Evolutionary conservation across 2,797 vertebrate species (phyloP).

Genomic region (Paratrypauchen microcephalus): DNA sequence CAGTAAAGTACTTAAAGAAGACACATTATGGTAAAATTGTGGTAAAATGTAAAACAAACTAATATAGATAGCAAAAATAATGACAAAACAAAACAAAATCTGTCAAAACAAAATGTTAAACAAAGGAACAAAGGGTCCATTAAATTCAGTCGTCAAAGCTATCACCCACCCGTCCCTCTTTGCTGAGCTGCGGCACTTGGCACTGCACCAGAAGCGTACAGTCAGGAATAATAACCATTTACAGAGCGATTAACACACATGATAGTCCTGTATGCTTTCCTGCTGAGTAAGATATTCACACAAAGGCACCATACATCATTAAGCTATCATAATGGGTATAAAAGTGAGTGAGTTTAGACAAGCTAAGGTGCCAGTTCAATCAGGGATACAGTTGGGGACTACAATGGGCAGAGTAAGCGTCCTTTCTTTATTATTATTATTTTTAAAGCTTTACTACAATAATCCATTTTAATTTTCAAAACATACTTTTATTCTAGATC

Average conservation of each 20-base stretch:
- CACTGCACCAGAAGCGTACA: constrained; percentile 62
- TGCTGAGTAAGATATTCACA: constrained; percentile 73
- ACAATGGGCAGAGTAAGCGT: constrained; percentile 70
- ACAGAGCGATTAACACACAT: constrained; percentile 67
- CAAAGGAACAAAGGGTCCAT: background rate
- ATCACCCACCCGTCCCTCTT: constrained; percentile 45
- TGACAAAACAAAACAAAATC: background rate
- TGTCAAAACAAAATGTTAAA: background rate
- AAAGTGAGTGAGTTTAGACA: constrained; percentile 49
- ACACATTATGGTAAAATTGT: no score
- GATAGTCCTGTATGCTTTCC: constrained; percentile 45
- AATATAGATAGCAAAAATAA: no score
- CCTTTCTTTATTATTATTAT: background rate
- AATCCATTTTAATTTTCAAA: background rate
- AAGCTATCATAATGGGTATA: constrained; percentile 64
- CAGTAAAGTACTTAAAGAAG: no score
- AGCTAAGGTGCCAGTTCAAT: constrained; percentile 39
- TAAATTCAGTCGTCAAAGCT: constrained; percentile 18
- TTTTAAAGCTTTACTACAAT: background rate
- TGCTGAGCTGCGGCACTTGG: constrained; percentile 46
- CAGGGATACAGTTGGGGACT: constrained; percentile 33
- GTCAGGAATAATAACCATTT: constrained; percentile 70
- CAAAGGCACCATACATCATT: constrained; percentile 69
- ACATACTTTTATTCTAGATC: constrained; percentile 52
- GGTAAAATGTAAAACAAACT: no score